Conservation (phyloP, 1,140 invertebrate species). For the Sesamia nonagrioides region DNA sequence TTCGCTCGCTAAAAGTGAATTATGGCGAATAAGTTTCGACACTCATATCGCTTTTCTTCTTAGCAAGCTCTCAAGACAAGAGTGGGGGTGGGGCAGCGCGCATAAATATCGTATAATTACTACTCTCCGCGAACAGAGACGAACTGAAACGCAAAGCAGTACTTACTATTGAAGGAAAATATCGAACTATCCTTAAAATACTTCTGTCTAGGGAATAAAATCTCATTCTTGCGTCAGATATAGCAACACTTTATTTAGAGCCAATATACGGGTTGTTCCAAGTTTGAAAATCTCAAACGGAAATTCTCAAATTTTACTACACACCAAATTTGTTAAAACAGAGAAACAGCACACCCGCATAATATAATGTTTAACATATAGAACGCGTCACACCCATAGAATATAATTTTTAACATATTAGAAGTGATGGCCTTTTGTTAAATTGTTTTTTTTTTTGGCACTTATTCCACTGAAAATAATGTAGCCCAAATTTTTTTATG, state of each 20-base stretch:
- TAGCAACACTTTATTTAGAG: background rate
- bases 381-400: too few species aligned
- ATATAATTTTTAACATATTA: too few species aligned
- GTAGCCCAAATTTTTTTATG: too few species aligned
- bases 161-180: conserved; percentile 6
- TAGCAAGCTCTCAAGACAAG: conserved; percentile 61
- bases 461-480: too few species aligned
- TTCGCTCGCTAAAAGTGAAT: conserved; percentile 41
- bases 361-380: too few species aligned
- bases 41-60: conserved; percentile 63
- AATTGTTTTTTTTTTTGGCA: too few species aligned
- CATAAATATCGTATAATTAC: conserved; percentile 78
- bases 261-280: too few species aligned
- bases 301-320: too few species aligned
- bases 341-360: too few species aligned
- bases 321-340: too few species aligned
- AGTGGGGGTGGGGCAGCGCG: conserved; percentile 55
- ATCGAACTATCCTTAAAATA: background rate
- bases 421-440: too few species aligned
- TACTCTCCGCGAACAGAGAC: conserved; percentile 53
- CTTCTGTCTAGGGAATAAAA: background rate
- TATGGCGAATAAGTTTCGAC: conserved; percentile 58
- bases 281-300: too few species aligned
- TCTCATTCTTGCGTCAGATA: background rate
- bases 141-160: conserved; percentile 31